Evolutionary conservation across 1,140 invertebrate genomes (phyloP).

Genomic region (Bilobella aurantiaca): DNA sequence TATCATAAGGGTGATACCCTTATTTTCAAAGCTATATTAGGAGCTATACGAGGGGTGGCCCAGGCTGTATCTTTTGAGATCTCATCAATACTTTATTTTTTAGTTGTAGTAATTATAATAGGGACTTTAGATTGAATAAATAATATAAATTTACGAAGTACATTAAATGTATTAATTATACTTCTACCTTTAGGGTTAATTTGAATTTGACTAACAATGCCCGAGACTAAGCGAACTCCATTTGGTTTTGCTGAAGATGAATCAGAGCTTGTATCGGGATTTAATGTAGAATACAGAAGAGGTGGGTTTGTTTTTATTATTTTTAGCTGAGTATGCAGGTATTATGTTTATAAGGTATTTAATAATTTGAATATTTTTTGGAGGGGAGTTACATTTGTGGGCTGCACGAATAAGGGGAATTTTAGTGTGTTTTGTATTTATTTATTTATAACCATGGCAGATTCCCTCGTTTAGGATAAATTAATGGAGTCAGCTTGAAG

Average conservation of each 20-base stretch:
- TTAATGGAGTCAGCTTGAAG: too few relatives aligned
- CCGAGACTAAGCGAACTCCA: slow-evolving; percentile 60
- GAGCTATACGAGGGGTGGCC: slow-evolving; percentile 49
- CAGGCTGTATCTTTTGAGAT: slow-evolving; percentile 61
- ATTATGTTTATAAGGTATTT: slow-evolving; percentile 55
- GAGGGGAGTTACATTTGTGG: too few relatives aligned
- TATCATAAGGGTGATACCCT: too few relatives aligned
- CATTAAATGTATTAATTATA: slow-evolving; percentile 44
- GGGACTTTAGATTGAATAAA: slow-evolving; percentile 38
- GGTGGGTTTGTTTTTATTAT: slow-evolving; percentile 59
- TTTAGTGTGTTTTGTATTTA: too few relatives aligned
- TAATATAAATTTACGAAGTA: slow-evolving; percentile 40
- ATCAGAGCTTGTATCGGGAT: slow-evolving; percentile 62
- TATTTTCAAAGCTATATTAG: slow-evolving; percentile 52
- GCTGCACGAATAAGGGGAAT: too few relatives aligned
- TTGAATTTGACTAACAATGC: slow-evolving; percentile 50
- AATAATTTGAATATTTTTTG: slow-evolving; percentile 49
- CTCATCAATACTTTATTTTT: slow-evolving; percentile 47
- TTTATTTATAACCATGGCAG: too few relatives aligned
- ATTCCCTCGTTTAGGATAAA: too few relatives aligned
- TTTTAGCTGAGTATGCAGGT: slow-evolving; percentile 57
- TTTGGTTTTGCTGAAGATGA: slow-evolving; percentile 69
- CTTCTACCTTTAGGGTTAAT: slow-evolving; percentile 45
- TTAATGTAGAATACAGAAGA: slow-evolving; percentile 61
- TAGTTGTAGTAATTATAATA: slow-evolving; percentile 41